Conservation (phyloP, 2,113 vertebrate genomes). For the Myotis yumanensis region DNA sequence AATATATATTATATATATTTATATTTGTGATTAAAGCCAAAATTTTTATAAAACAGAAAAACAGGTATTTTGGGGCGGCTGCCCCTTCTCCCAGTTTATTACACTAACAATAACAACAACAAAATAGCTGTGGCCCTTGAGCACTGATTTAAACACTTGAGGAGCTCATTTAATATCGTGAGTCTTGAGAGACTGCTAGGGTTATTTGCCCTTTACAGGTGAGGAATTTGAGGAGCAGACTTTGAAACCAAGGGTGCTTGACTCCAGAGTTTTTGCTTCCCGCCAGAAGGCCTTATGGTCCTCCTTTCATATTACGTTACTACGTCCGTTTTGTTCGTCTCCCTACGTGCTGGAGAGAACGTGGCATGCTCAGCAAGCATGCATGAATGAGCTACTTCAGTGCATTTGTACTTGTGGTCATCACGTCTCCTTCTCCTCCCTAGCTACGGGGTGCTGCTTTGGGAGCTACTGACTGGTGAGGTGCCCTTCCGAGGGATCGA, state of each 20-base stretch:
- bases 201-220: conserved; percentile 51
- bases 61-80: background rate
- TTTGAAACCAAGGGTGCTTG: background rate
- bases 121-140: background rate
- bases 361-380: background rate
- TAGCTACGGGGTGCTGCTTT: conserved; percentile 95
- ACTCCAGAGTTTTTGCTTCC: background rate
- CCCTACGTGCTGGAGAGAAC: background rate
- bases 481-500: conserved; percentile 97
- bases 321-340: background rate
- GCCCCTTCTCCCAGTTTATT: background rate
- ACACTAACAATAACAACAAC: background rate
- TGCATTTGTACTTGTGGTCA: background rate
- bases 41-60: conserved; percentile 7
- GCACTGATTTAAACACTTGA: background rate
- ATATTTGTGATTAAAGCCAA: background rate
- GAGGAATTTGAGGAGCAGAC: conserved; percentile 10
- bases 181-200: background rate
- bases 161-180: background rate
- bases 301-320: background rate
- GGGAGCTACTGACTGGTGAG: conserved; percentile 97
- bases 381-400: background rate
- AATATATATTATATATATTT: background rate
- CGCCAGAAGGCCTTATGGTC: background rate
- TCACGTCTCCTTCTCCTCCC: conserved; percentile 14